A percentile compares a stretch with the other conserved stretches of the same genome.
Evolutionary conservation across 1,140 invertebrate species (phyloP).

Genomic region (Adoxophyes honmai): DNA sequence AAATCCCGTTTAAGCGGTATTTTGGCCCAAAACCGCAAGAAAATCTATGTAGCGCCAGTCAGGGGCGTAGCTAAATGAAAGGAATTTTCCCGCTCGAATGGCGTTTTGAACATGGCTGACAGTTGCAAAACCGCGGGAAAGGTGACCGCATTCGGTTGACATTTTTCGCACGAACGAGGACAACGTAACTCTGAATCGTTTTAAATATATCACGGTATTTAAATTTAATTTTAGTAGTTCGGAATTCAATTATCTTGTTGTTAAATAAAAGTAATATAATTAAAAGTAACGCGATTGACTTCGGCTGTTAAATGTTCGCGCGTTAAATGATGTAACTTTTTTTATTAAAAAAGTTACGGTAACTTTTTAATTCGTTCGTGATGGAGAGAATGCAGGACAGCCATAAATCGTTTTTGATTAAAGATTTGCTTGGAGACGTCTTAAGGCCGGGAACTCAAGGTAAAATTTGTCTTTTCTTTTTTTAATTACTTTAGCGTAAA

Average conservation of each 20-base stretch:
- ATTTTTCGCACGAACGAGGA: no score
- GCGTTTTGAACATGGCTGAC: conserved; percentile 66
- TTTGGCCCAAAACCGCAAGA: conserved; percentile 74
- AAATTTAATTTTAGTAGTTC: no score
- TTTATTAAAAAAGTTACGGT: neutral
- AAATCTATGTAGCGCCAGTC: conserved; percentile 71
- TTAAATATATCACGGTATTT: neutral
- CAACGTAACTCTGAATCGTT: neutral
- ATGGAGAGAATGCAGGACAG: conserved; percentile 78
- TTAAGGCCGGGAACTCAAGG: conserved; percentile 76
- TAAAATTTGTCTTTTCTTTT: no score
- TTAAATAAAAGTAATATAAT: no score
- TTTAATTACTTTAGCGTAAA: no score
- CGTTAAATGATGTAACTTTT: neutral
- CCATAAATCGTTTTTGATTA: conserved; percentile 87
- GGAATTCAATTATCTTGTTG: no score
- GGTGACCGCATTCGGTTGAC: conserved; percentile 28
- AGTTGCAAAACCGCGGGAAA: conserved; percentile 65
- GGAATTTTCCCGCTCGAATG: conserved; percentile 67
- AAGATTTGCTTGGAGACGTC: conserved; percentile 86
- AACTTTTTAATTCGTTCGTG: conserved; percentile 25
- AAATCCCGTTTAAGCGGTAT: conserved; percentile 75
- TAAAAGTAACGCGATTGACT: no score
- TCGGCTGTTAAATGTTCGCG: no score
- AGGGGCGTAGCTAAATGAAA: conserved; percentile 72